Conservation (phyloP, 1,140 invertebrate genomes). For the Drosophila paulistorum region DNA sequence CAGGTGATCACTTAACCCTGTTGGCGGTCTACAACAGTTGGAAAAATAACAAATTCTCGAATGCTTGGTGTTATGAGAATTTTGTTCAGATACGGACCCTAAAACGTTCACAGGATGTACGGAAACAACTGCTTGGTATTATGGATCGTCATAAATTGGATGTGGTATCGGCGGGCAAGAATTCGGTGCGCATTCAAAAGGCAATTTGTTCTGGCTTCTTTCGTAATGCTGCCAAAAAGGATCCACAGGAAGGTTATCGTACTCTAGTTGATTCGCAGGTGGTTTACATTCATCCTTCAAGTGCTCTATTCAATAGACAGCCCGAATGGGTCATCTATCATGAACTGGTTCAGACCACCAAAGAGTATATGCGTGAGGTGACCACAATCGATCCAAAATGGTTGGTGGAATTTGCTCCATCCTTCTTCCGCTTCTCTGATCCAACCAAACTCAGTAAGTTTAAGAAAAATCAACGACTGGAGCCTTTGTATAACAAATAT, state of each 20-base stretch:
- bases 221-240: slow-evolving; percentile 99
- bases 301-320: slow-evolving; percentile 98
- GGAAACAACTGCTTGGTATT: slow-evolving; percentile 98
- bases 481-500: slow-evolving; percentile 99
- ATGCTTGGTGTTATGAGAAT: slow-evolving; percentile 99
- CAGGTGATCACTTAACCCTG: slow-evolving; percentile 96
- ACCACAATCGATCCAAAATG: slow-evolving; percentile 99
- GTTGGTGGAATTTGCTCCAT: slow-evolving; percentile 99
- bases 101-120: slow-evolving; percentile 98
- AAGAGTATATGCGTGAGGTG: slow-evolving; percentile 99
- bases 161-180: slow-evolving; percentile 97
- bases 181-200: slow-evolving; percentile 97
- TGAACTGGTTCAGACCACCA: slow-evolving; percentile 99
- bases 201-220: slow-evolving; percentile 99
- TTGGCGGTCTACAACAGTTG: slow-evolving; percentile 99
- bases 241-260: slow-evolving; percentile 99
- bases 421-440: slow-evolving; percentile 99
- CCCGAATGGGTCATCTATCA: slow-evolving; percentile 99
- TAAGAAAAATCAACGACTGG: slow-evolving; percentile 99
- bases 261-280: slow-evolving; percentile 99
- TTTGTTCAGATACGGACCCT: slow-evolving; percentile 99
- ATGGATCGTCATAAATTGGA: slow-evolving; percentile 99
- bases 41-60: slow-evolving; percentile 99
- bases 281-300: slow-evolving; percentile 99
- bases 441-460: slow-evolving; percentile 99